A percentile compares a stretch with the other conserved stretches of the same genome.
Evolutionary conservation across 1,140 invertebrate species (phyloP).

Genomic region (Aphelinus certus): DNA sequence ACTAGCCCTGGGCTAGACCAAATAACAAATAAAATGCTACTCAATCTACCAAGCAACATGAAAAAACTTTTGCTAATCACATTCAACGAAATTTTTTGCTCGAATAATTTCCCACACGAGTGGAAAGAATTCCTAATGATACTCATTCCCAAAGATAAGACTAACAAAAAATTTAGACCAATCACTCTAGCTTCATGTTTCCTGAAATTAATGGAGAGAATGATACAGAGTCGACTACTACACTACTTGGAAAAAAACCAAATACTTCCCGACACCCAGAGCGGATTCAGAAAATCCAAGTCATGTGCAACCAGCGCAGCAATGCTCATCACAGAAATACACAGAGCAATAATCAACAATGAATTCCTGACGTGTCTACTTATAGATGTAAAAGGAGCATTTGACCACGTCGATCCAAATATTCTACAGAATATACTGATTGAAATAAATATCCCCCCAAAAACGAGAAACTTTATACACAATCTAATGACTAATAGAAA

Average conservation of each 20-base stretch:
- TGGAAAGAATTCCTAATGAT: constrained; percentile 28
- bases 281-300: constrained; percentile 13
- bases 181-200: constrained; percentile 32
- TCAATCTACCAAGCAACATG: not conserved
- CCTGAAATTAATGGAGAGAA: constrained; percentile 27
- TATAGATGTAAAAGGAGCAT: constrained; percentile 33
- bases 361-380: constrained; percentile 17
- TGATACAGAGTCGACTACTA: constrained; percentile 14
- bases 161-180: constrained; percentile 17
- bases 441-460: constrained; percentile 6
- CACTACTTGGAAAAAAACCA: constrained; percentile 11
- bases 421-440: constrained; percentile 16
- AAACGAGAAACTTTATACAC: constrained; percentile 28
- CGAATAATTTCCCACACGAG: not conserved
- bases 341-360: not conserved
- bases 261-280: constrained; percentile 1
- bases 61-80: not conserved
- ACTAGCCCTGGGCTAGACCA: not conserved
- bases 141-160: constrained; percentile 27
- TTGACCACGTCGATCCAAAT: constrained; percentile 19
- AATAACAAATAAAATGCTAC: not conserved
- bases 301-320: not conserved
- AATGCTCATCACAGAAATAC: not conserved
- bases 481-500: constrained; percentile 30
- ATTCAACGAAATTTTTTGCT: not conserved